A percentile compares a stretch with the other conserved stretches of the same genome.
Conservation (phyloP, 1,140 invertebrate genomes). For the Drosophila athabasca region DNA sequence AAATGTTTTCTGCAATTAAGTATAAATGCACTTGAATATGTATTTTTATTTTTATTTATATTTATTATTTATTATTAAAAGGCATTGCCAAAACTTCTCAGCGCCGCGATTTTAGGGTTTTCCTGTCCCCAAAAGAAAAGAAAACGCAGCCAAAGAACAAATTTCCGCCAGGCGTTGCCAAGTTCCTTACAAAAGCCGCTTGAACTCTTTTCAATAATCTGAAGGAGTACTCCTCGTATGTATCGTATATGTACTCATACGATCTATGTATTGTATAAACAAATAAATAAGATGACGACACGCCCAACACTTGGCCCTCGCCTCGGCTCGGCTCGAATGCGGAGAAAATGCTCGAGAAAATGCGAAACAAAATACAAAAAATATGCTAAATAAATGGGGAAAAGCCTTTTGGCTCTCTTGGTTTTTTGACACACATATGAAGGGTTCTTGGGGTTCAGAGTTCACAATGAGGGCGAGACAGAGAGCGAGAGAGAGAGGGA, state of each 20-base stretch:
- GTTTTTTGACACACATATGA: slow-evolving; percentile 66
- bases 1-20: too few species aligned
- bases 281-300: slow-evolving; percentile 68
- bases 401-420: slow-evolving; percentile 60
- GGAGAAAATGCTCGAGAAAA: slow-evolving; percentile 12
- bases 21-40: too few species aligned
- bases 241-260: too few species aligned
- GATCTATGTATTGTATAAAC: slow-evolving; percentile 52
- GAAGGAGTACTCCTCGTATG: slow-evolving; percentile 30
- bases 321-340: slow-evolving; percentile 9
- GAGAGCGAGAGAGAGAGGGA: not conserved
- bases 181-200: slow-evolving; percentile 48
- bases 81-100: slow-evolving; percentile 27
- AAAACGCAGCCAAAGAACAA: slow-evolving; percentile 41
- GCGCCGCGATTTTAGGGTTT: slow-evolving; percentile 27
- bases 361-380: slow-evolving; percentile 49
- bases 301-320: slow-evolving; percentile 53
- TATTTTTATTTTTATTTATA: too few species aligned
- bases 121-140: slow-evolving; percentile 31
- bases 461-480: not conserved
- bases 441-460: slow-evolving; percentile 10
- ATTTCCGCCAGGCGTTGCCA: slow-evolving; percentile 62
- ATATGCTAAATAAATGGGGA: slow-evolving; percentile 67
- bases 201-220: slow-evolving; percentile 75
- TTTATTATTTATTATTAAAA: slow-evolving; percentile 19